Evolutionary conservation across 1,140 invertebrate species (phyloP).

Genomic region (Tigriopus japonicus): DNA sequence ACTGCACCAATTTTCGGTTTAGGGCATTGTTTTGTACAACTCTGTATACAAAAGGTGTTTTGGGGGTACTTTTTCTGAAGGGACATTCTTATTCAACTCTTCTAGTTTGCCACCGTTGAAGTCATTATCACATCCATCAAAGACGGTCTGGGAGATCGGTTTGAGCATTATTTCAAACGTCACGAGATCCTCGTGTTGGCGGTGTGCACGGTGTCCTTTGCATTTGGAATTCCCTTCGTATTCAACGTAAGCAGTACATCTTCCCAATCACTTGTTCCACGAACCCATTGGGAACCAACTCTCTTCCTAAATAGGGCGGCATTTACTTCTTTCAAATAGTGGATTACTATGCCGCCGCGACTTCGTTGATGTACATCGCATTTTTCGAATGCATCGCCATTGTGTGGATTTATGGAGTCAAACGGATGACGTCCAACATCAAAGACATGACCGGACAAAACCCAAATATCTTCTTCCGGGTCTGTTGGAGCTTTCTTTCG

Average conservation of each 20-base stretch:
- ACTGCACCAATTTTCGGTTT: too few relatives aligned
- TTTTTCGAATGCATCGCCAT: constrained; percentile 79
- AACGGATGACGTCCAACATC: constrained; percentile 52
- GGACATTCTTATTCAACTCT: too few relatives aligned
- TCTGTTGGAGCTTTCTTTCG: constrained; percentile 61
- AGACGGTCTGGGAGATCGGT: constrained; percentile 67
- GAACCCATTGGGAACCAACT: neutral
- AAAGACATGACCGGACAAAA: constrained; percentile 64
- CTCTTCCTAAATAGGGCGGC: constrained; percentile 35
- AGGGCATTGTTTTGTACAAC: too few relatives aligned
- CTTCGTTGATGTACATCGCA: constrained; percentile 73
- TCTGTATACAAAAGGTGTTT: too few relatives aligned
- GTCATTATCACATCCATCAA: constrained; percentile 77
- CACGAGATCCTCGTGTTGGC: constrained; percentile 67
- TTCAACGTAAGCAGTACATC: neutral
- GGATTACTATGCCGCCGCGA: constrained; percentile 74
- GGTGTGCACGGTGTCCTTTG: constrained; percentile 57
- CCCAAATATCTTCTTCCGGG: constrained; percentile 57
- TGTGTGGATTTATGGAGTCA: constrained; percentile 76
- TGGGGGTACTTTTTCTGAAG: too few relatives aligned
- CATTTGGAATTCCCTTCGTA: constrained; percentile 64
- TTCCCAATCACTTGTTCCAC: too few relatives aligned
- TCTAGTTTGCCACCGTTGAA: constrained; percentile 53
- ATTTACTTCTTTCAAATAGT: constrained; percentile 82
- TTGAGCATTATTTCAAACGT: constrained; percentile 54